A percentile compares a stretch with the other conserved stretches of the same genome.
These are phyloP conservation scores for Nannoperca obscura DNA, from an alignment of 2,797 vertebrate genomes.

Conservation along the genomic window DNA sequence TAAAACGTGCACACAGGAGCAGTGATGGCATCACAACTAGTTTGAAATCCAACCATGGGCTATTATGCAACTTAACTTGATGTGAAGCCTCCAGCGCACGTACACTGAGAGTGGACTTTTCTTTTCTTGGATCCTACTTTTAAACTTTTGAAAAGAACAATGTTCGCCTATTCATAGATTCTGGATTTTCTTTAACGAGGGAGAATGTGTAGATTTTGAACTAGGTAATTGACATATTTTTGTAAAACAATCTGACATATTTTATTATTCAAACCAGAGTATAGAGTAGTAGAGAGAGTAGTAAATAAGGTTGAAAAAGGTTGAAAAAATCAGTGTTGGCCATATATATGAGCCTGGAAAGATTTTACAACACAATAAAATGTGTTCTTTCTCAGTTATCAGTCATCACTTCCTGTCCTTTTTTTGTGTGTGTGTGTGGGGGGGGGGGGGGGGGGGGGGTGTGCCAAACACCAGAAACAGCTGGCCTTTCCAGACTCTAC, in stretches of 20 bases:
- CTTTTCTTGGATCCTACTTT: neutral
- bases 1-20: neutral
- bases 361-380: neutral
- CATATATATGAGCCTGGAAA: neutral
- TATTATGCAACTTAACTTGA: neutral
- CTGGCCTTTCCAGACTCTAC: slow-evolving; percentile 59
- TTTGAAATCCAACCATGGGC: neutral
- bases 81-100: neutral
- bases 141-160: neutral
- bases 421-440: neutral
- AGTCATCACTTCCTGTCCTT: neutral
- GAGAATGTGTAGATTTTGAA: neutral
- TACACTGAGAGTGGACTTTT: neutral
- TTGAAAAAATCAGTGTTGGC: neutral
- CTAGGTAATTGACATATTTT: neutral
- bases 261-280: neutral
- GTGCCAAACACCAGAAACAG: slow-evolving; percentile 51
- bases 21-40: neutral
- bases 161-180: neutral
- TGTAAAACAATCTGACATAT: neutral
- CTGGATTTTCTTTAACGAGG: neutral
- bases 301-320: neutral
- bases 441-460: slow-evolving; percentile 31
- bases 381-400: neutral
- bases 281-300: neutral